These are phyloP conservation scores for Struthio camelus DNA, from an alignment of 2,113 vertebrate genomes.

Conservation along the genomic window DNA sequence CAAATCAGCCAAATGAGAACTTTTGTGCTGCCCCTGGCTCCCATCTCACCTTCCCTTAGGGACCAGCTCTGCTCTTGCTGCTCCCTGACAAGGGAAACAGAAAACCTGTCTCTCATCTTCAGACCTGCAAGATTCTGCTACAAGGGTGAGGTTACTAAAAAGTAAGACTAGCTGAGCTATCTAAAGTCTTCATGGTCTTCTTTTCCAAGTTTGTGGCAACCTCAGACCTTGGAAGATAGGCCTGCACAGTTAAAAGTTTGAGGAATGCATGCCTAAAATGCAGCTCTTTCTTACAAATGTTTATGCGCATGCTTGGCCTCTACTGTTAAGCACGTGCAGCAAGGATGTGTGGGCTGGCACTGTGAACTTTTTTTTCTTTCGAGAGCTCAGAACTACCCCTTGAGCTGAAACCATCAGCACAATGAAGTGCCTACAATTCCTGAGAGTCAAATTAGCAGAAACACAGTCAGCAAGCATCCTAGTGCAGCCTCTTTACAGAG, in stretches of 20 bases:
- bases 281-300: not conserved
- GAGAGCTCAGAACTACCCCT: not conserved
- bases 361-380: not conserved
- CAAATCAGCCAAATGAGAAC: not conserved
- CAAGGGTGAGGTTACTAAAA: not conserved
- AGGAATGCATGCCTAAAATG: not conserved
- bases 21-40: not conserved
- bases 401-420: not conserved
- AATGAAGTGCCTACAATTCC: not conserved
- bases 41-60: not conserved
- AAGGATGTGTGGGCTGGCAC: not conserved
- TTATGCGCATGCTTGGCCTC: not conserved
- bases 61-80: not conserved
- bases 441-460: not conserved
- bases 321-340: not conserved
- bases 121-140: not conserved
- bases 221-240: not conserved
- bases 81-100: no score
- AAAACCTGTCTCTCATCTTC: not conserved
- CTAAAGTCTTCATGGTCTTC: not conserved
- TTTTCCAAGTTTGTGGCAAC: not conserved
- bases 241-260: not conserved
- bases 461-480: fast-evolving
- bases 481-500: not conserved
- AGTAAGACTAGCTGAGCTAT: not conserved